These are phyloP conservation scores for Caenorhabditis afra DNA, from an alignment of 2,888 invertebrate genomes.

Conservation along the genomic window DNA sequence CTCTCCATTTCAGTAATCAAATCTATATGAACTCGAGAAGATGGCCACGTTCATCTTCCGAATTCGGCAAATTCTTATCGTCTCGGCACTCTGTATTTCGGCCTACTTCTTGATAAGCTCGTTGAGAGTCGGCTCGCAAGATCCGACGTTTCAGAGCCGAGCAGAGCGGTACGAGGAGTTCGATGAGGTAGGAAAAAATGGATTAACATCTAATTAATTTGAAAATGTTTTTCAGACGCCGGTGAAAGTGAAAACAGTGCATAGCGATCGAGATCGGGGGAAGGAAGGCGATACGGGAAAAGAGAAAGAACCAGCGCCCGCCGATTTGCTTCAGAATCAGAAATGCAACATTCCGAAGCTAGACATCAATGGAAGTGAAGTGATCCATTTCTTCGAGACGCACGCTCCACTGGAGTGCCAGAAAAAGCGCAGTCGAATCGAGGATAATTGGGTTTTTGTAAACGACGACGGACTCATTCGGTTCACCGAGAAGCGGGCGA, in stretches of 20 bases:
- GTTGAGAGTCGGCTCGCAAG: conserved; percentile 22
- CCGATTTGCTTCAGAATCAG: conserved; percentile 38
- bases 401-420: conserved; percentile 70
- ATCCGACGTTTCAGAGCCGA: conserved; percentile 11
- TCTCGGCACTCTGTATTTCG: conserved; percentile 29
- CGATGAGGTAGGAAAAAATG: conserved; percentile 10
- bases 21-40: neutral
- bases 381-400: conserved; percentile 71
- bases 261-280: conserved; percentile 47
- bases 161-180: conserved; percentile 26
- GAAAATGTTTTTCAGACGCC: conserved; percentile 18
- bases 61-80: conserved; percentile 40
- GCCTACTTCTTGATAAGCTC: conserved; percentile 40
- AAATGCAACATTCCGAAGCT: conserved; percentile 77
- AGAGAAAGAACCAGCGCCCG: neutral
- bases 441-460: conserved; percentile 73
- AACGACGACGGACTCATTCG: conserved; percentile 69
- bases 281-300: neutral
- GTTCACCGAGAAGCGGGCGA: conserved; percentile 62
- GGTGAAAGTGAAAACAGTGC: conserved; percentile 39
- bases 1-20: conserved; percentile 32
- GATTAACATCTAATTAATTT: too few relatives aligned
- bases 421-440: conserved; percentile 27
- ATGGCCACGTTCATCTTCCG: conserved; percentile 52
- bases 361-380: conserved; percentile 74